Base-by-base conservation (phyloP, 2,888 invertebrate species). In the Oscheius sp. region DNA sequence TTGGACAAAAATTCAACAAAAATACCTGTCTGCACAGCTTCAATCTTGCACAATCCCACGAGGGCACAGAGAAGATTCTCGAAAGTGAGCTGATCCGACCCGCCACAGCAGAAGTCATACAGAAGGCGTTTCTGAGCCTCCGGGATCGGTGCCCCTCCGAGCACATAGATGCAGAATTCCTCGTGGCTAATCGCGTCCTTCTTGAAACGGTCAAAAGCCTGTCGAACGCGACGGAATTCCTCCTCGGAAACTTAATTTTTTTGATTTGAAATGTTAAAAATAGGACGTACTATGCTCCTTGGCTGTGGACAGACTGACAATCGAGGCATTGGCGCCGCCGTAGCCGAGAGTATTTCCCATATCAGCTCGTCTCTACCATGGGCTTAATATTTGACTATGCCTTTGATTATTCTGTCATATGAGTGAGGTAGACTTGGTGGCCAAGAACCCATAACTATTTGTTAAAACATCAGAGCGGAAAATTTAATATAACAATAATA, bases 1-100 rank as follows among this genome's bases (percentile, higher is more conserved):
- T 21, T 21, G 21, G 21, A 21, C 21, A 21, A 21, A 21, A 21
- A 21, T 13, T 2, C 21, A 35, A 21, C 58, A 57, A 13, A 63
- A 75, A 71, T 29, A 83, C 83, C 76, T 35, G 80, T 73, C 74
- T 83, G 84, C 13, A 83, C 84, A 29, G 75, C 73, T 76, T 81
- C 80, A 10, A 80, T 79, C 71, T 76, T 70, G 51, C 81, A 84
- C 48, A 84, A 55, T 47, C 84, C 84, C n/a, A 84, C 84, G 0
- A 84, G 74, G 1, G 84, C 73, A 9, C 79, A 76, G 21, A 84
- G 57, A 1, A 84, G 73, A 68, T 84, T 80, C 21, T 84, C 84
- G 63, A 83, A 84, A 0, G 76, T 60, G 50, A 84, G 75, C 2
- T 70, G 70, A 42, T 84, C 82, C 1, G 73, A 55, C 1, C 84